Conservation (phyloP, 2,888 invertebrate genomes). For the Augiades crinisus region DNA sequence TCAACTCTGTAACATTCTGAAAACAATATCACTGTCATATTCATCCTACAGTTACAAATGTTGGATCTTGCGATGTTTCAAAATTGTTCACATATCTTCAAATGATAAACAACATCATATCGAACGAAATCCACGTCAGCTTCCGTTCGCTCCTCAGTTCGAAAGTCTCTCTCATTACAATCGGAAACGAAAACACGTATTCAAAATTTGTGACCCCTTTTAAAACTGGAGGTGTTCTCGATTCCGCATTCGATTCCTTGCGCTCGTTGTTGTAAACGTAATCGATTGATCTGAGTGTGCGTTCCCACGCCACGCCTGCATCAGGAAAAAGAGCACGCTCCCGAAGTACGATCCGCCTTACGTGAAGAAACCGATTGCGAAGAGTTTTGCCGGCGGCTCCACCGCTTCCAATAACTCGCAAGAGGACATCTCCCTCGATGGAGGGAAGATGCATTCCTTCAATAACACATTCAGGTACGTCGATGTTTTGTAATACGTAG, state of each 20-base stretch:
- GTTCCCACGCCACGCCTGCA: conserved; percentile 79
- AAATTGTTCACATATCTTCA: neutral
- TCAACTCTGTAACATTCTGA: conserved; percentile 23
- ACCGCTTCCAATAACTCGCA: conserved; percentile 88
- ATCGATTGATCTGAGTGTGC: conserved; percentile 81
- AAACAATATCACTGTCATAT: neutral
- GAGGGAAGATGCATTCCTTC: conserved; percentile 91
- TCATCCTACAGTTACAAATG: neutral
- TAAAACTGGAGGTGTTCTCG: conserved; percentile 49
- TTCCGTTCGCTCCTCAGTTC: conserved; percentile 35
- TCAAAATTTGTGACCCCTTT: conserved; percentile 35
- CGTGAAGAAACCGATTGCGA: conserved; percentile 90
- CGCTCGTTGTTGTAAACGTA: conserved; percentile 65
- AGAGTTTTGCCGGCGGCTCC: conserved; percentile 85
- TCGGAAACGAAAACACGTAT: conserved; percentile 45
- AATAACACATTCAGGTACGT: conserved; percentile 89
- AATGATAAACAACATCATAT: neutral
- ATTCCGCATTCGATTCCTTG: conserved; percentile 46
- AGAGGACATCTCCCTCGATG: conserved; percentile 90
- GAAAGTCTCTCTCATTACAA: conserved; percentile 31
- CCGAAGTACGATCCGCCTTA: conserved; percentile 94
- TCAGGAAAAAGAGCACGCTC: conserved; percentile 93
- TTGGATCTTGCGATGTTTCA: neutral
- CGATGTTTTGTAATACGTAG: neutral
- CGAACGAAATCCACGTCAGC: conserved; percentile 30